Evolutionary conservation across 2,113 vertebrate genomes (phyloP).

Genomic region (Hypocryptadius cinnamomeus): DNA sequence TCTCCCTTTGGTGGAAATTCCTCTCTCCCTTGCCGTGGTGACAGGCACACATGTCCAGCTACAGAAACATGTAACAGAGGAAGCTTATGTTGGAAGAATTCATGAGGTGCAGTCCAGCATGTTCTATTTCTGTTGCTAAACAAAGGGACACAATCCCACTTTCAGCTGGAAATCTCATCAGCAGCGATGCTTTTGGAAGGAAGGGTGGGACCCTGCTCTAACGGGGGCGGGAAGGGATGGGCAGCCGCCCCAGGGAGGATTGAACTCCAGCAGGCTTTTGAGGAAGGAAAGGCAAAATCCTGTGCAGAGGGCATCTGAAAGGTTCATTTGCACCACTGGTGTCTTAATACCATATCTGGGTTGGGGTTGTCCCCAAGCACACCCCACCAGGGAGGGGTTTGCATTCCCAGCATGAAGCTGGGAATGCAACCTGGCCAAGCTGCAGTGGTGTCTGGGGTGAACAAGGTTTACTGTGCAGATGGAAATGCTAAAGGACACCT

Average conservation of each 20-base stretch:
- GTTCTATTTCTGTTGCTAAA: neutral
- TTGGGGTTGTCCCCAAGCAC: neutral
- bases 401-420: too few species aligned
- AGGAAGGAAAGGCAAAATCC: neutral
- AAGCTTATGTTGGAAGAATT: neutral
- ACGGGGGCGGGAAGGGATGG: accelerated
- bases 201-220: neutral
- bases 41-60: neutral
- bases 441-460: neutral
- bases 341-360: neutral
- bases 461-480: neutral
- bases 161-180: neutral
- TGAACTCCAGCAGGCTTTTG: neutral
- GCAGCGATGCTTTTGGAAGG: neutral
- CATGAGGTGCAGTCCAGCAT: neutral
- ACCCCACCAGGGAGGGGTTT: neutral
- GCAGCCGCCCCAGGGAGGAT: neutral
- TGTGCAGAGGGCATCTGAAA: neutral
- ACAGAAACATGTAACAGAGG: neutral
- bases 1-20: neutral
- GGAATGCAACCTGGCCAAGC: neutral
- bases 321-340: neutral
- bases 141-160: neutral
- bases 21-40: neutral
- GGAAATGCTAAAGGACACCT: neutral